phyloP scores from a whole-genome alignment of 2,888 invertebrate species.

The Eremobia ochroleuca region DNA sequence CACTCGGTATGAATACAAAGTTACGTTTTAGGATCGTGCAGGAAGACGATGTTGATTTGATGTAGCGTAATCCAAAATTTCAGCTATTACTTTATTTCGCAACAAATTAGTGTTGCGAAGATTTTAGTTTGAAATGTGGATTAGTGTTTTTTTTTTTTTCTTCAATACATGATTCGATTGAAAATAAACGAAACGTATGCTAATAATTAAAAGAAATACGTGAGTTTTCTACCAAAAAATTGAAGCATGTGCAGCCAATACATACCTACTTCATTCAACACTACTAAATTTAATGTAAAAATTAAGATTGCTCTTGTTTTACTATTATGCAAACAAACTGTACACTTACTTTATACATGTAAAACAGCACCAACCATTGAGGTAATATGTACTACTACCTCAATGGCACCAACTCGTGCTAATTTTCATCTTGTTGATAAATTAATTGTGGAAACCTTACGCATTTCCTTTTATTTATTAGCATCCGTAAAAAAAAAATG shows the following conservation, averaged over 20 bases:
- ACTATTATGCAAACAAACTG: background rate
- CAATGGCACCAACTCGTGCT: background rate
- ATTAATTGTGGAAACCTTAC: background rate
- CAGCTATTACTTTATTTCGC: conserved; percentile 41
- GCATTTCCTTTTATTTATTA: conserved; percentile 24
- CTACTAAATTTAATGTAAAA: background rate
- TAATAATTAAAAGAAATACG: background rate
- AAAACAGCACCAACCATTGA: no score
- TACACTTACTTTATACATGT: background rate
- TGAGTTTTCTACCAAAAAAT: background rate
- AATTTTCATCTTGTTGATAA: background rate
- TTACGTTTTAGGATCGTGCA: conserved; percentile 57
- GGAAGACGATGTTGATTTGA: conserved; percentile 48
- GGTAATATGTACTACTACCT: no score
- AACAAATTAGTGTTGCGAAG: conserved; percentile 1
- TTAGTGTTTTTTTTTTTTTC: background rate
- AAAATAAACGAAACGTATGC: background rate
- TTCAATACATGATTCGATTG: background rate
- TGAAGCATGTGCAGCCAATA: background rate
- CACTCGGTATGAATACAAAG: conserved; percentile 79
- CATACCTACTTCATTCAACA: background rate
- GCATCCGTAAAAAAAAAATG: conserved; percentile 23
- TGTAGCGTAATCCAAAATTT: conserved; percentile 45
- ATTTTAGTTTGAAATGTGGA: background rate
- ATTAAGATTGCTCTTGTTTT: background rate